Evolutionary conservation across 2,888 invertebrate species (phyloP).

Genomic region (Phyllotreta cruciferae): DNA sequence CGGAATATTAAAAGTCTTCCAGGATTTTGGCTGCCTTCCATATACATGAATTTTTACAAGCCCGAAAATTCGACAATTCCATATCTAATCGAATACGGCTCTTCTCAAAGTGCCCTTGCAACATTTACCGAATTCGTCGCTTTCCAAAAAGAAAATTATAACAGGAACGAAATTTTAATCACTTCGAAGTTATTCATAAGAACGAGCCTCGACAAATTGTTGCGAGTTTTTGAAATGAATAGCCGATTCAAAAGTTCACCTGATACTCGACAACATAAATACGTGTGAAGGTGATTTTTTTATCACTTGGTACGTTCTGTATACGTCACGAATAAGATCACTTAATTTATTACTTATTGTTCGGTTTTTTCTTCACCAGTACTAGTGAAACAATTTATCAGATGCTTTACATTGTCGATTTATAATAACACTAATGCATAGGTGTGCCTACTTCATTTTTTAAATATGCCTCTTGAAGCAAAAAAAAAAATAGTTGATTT

Average conservation of each 20-base stretch:
- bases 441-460: neutral
- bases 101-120: no score
- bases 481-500: no score
- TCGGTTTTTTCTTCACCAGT: conserved; percentile 20
- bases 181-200: no score
- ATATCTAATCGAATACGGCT: no score
- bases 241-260: conserved; percentile 13
- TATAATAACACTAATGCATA: conserved; percentile 31
- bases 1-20: conserved; percentile 44
- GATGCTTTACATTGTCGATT: conserved; percentile 30
- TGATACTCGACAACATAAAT: conserved; percentile 17
- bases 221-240: conserved; percentile 9
- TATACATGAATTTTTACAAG: conserved; percentile 14
- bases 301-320: conserved; percentile 10
- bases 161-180: no score
- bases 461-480: no score
- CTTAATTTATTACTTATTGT: conserved; percentile 33
- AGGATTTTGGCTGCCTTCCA: conserved; percentile 14
- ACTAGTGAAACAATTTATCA: conserved; percentile 30
- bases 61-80: no score
- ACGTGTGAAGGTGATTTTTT: conserved; percentile 26
- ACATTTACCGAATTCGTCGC: no score
- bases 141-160: no score
- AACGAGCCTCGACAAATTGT: conserved; percentile 4
- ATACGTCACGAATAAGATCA: conserved; percentile 22